Base-by-base conservation (phyloP, 2,888 invertebrate species). In the Parelbella ahira region DNA sequence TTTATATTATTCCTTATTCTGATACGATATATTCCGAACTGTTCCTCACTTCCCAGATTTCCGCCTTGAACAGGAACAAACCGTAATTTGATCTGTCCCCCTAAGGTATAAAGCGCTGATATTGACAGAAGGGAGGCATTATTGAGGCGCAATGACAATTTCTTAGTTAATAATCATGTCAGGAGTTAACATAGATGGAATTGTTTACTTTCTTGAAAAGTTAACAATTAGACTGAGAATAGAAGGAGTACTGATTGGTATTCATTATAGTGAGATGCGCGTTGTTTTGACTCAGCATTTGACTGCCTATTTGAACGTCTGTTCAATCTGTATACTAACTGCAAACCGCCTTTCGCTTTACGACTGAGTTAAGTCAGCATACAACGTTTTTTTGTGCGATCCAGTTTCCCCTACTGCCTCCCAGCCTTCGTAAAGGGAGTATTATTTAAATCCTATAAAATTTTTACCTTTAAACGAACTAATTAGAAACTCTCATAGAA, bases 401-500 rank as follows among this genome's bases (percentile, higher is more conserved):
- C 5, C 24, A 15, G 11, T 21, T 33, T 9, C 8, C 29, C 18
- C 2, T n/a, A 18, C 15, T 4, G 34, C 2, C 11, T 11, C 27
- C n/a, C 8, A 12, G 18, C 19, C 27, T 11, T 37, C 36, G 25
- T 24, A 24, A 27, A 37, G 7, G 8, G 6, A 11, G 6, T 12
- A 19, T 24, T 25, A 27, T 19, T 37, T 37, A 37, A 27, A 37
- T 11, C 25, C 7, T 18, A 6, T 25, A 36, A 36, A 25, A 36
- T 5, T 3, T 18, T 7, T 12, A 15, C 10, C 24, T 24, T 34
- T 18, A 9, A 29, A 34, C 13, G 5, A 23, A 24, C 15, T 34
- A 34, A 34, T 34, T 24, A 34, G n/a, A 34, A 24, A 34, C 24
- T 15, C 5, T 18, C n/a, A n/a, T n/a, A n/a, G n/a, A n/a, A n/a